A percentile compares a stretch with the other conserved stretches of the same genome.
phyloP scores from a whole-genome alignment of 2,113 vertebrate species.

The Orientallactaga bullata region DNA sequence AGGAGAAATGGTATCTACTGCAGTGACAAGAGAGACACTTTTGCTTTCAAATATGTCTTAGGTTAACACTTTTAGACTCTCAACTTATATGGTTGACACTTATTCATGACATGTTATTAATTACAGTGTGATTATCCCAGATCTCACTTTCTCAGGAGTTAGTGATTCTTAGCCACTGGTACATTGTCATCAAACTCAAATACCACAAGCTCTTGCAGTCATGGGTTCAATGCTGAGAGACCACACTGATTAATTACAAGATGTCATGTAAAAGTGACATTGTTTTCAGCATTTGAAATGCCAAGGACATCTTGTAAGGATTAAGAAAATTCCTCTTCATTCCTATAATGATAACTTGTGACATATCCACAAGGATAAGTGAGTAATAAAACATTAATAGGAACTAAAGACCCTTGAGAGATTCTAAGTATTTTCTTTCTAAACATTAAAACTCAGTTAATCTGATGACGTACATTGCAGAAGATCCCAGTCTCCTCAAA shows the following conservation, averaged over 20 bases:
- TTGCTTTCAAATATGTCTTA: not conserved
- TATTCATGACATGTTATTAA: not conserved
- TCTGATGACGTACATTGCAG: not conserved
- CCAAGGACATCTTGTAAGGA: not conserved
- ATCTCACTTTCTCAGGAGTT: not conserved
- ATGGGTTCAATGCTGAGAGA: not conserved
- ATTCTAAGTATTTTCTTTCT: not conserved
- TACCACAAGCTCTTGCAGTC: not conserved
- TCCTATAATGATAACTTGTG: not conserved
- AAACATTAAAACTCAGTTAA: not conserved
- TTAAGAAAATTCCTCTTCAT: not conserved
- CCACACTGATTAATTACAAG: not conserved
- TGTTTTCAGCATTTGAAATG: not conserved
- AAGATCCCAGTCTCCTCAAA: not conserved
- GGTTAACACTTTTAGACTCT: not conserved
- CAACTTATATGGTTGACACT: not conserved
- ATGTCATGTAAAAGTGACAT: not conserved
- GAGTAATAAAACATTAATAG: not conserved
- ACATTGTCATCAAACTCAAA: not conserved
- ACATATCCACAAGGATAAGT: not conserved
- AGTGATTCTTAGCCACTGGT: fast-evolving
- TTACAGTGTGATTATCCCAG: not conserved
- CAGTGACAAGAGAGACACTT: not conserved
- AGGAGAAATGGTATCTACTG: not conserved
- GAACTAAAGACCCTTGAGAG: not conserved